Conservation (phyloP, 2,797 vertebrate genomes). For the Novumbra hubbsi region DNA sequence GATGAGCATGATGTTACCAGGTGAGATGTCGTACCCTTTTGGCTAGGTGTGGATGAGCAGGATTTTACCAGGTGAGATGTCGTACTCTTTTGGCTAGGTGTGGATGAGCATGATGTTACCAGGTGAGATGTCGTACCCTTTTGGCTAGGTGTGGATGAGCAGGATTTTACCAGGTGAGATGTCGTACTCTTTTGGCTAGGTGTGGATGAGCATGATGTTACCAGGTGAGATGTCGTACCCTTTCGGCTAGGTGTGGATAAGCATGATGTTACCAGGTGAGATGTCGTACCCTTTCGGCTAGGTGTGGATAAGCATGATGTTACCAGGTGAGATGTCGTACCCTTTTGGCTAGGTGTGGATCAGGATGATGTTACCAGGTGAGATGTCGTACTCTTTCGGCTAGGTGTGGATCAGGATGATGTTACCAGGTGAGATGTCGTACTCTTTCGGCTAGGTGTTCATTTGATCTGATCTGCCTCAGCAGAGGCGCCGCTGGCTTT, state of each 20-base stretch:
- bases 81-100: neutral
- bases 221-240: no score
- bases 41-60: no score
- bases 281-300: no score
- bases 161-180: no score
- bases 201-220: no score
- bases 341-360: neutral
- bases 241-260: no score
- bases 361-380: neutral
- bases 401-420: no score
- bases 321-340: neutral
- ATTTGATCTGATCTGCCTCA: neutral
- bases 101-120: neutral
- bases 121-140: neutral
- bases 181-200: no score
- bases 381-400: neutral
- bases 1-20: conserved; percentile 30
- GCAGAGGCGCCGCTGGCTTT: neutral
- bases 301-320: neutral
- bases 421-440: no score
- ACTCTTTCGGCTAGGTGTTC: neutral
- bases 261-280: neutral
- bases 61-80: neutral
- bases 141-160: no score
- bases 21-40: no score